phyloP scores from a whole-genome alignment of 1,140 invertebrate species.

The Tetragnatha versicolor region DNA sequence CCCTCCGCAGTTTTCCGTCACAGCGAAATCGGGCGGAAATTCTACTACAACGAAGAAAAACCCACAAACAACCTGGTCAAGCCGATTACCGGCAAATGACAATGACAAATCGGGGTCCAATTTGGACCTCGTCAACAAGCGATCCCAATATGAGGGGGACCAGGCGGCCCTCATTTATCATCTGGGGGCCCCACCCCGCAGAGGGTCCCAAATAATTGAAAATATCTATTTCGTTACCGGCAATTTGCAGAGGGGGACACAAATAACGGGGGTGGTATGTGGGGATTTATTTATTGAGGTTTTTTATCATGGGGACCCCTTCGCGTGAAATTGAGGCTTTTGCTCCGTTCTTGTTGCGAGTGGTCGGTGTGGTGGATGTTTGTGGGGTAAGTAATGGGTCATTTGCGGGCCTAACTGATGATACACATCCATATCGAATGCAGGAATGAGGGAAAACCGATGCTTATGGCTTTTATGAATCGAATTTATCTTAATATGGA shows the following conservation, averaged over 20 bases:
- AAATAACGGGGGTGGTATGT: not conserved
- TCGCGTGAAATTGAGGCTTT: not conserved
- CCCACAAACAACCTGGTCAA: constrained; percentile 32
- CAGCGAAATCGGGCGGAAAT: too few species aligned
- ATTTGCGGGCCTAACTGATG: too few species aligned
- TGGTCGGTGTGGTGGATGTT: too few species aligned
- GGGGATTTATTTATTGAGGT: not conserved
- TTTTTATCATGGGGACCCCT: not conserved
- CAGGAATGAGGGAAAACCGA: too few species aligned
- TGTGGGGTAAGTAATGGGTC: too few species aligned
- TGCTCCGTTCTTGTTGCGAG: not conserved
- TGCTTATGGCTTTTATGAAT: too few species aligned
- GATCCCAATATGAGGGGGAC: constrained; percentile 28
- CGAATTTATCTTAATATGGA: too few species aligned
- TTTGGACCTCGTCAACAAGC: constrained; percentile 19
- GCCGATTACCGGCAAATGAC: constrained; percentile 12
- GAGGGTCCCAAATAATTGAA: constrained; percentile 30
- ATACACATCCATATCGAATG: too few species aligned
- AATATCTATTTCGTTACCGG: constrained; percentile 27
- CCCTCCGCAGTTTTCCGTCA: too few species aligned
- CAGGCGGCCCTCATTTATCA: not conserved
- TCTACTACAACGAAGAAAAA: too few species aligned
- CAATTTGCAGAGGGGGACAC: not conserved
- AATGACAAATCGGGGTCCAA: constrained; percentile 32
- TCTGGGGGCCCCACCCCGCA: not conserved